Percentiles rank a stretch among this genome's conserved stretches.
Conservation (phyloP, 1,140 invertebrate species). For the Brachionus koreanus region DNA sequence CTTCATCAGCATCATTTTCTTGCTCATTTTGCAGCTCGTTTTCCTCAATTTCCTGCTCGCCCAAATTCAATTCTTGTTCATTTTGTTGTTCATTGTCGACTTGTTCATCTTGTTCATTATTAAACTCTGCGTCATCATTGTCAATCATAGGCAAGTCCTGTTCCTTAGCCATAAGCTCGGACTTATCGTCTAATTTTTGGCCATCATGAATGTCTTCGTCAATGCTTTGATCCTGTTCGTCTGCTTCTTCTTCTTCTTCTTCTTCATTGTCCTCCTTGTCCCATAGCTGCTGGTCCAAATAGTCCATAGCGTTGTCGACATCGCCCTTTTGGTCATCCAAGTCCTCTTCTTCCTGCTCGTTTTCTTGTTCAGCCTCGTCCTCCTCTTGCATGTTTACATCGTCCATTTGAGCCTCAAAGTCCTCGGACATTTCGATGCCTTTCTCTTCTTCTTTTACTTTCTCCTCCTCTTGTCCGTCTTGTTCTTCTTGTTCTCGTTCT, state of each 20-base stretch:
- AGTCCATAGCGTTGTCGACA: constrained; percentile 16
- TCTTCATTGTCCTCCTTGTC: background rate
- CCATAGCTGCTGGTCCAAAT: constrained; percentile 39
- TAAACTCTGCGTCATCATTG: too few species aligned
- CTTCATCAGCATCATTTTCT: background rate
- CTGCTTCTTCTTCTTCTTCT: background rate
- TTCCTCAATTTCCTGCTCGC: background rate
- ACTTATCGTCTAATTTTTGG: background rate
- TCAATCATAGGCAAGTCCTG: constrained; percentile 19
- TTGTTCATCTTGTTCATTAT: too few species aligned
- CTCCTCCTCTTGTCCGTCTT: background rate
- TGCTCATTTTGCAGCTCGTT: background rate
- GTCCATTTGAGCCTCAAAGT: constrained; percentile 34
- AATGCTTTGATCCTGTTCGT: background rate
- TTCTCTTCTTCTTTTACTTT: constrained; percentile 31
- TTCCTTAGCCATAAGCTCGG: background rate
- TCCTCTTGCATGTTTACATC: constrained; percentile 16
- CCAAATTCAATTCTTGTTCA: background rate
- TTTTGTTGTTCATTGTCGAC: too few species aligned
- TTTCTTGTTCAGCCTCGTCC: background rate
- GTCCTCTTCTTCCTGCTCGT: background rate
- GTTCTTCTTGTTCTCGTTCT: background rate
- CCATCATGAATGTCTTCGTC: background rate
- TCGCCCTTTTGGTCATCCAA: constrained; percentile 37
- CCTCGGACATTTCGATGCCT: constrained; percentile 41